Base-by-base conservation (phyloP, 2,888 invertebrate species). In the Dynastes hyllus region DNA sequence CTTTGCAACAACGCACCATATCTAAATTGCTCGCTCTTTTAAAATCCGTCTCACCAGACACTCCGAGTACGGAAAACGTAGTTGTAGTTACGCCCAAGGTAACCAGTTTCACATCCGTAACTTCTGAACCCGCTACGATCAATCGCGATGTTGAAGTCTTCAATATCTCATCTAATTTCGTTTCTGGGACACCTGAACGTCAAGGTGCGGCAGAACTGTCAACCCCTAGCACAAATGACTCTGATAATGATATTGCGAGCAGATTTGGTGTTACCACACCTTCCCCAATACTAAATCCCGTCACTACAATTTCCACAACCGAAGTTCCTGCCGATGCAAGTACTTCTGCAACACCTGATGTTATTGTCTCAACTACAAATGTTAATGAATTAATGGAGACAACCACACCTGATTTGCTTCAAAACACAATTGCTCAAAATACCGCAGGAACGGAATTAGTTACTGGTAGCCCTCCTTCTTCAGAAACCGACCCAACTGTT, bases 41-140 rank as follows among this genome's bases (percentile, higher is more conserved):
- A 83, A 90, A 90, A 83, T 89, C 89, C 84, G 86, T 90, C 84
- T 87, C 86, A 75, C 81, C 84, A 53, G 29, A 76, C 55, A 78
- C 79, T 65, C 73, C 70, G 1, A 77, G 71, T 70, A 61, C 85
- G 37, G 83, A 83, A 69, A 81, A 85, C 71, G 76, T 87, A 67
- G 86, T 88, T 73, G 83, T 86, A 77, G 88, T 88, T 67, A 88
- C 88, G 8, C 88, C 88, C 3, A 88, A 88, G 85, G 77, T 81
- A 2, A 81, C 82, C 16, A 80, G 79, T 37, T 83, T 82, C 61
- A 70, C 80, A 53, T 78, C 81, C 11, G 70, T 71, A 29, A 61
- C 63, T 58, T 58, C 80, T 27, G 51, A 45, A 53, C 32, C 73
- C 16, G 66, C 37, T 63, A 63, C 67, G 16, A 45, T 67, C 65